These are phyloP conservation scores for Pyrrhosoma nymphula DNA, from an alignment of 2,888 invertebrate genomes.

Conservation along the genomic window DNA sequence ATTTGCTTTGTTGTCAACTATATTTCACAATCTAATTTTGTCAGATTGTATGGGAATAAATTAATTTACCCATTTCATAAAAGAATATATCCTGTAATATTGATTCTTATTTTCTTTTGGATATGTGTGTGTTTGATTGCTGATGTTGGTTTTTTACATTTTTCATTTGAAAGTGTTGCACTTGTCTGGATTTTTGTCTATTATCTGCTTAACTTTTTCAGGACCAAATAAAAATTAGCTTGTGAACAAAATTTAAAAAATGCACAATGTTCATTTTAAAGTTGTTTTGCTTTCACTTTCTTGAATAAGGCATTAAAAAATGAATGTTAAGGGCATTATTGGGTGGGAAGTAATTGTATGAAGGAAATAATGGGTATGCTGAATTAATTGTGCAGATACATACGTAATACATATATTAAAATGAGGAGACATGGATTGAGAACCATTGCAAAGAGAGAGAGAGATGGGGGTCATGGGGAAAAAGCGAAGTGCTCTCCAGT, in stretches of 20 bases:
- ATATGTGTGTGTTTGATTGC: slow-evolving; percentile 8
- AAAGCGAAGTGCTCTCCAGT: not conserved
- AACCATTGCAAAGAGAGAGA: not conserved
- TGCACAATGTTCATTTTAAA: slow-evolving; percentile 41
- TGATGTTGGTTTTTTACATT: slow-evolving; percentile 28
- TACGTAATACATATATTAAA: not conserved
- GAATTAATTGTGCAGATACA: not conserved
- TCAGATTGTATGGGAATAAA: not conserved
- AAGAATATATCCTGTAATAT: not conserved
- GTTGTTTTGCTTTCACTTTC: slow-evolving; percentile 59
- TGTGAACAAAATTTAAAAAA: slow-evolving; percentile 30
- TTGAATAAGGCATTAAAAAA: slow-evolving; percentile 6
- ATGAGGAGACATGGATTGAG: slow-evolving; percentile 1
- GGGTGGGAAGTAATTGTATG: slow-evolving; percentile 33
- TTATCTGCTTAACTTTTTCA: slow-evolving; percentile 54
- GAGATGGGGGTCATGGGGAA: not conserved
- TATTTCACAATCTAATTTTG: not conserved
- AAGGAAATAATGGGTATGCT: slow-evolving; percentile 21
- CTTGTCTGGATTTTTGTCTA: slow-evolving; percentile 58
- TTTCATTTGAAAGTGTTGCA: slow-evolving; percentile 28
- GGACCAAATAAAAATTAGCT: slow-evolving; percentile 51
- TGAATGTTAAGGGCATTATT: not conserved
- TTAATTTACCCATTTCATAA: not conserved
- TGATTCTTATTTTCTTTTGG: not conserved
- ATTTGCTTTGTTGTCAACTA: not conserved